These are phyloP conservation scores for Amazonetta brasiliensis DNA, from an alignment of 2,797 vertebrate genomes.

Conservation along the genomic window DNA sequence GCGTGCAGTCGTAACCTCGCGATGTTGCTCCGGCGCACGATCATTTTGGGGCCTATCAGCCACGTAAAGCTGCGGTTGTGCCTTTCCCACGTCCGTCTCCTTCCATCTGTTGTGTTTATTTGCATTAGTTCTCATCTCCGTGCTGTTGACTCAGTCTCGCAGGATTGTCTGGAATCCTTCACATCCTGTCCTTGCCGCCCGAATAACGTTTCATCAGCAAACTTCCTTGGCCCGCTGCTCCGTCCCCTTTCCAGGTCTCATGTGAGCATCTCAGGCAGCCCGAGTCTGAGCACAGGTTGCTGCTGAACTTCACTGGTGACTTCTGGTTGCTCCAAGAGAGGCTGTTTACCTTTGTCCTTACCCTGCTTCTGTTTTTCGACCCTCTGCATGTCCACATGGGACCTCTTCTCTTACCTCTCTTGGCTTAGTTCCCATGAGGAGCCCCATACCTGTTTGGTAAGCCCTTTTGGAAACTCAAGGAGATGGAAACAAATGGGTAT, in stretches of 20 bases:
- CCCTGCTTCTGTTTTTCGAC: background rate
- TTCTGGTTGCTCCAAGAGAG: background rate
- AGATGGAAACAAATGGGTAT: background rate
- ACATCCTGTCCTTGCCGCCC: background rate
- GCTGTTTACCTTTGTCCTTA: background rate
- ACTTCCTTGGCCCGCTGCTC: background rate
- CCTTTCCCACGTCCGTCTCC: background rate
- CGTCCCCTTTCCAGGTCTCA: background rate
- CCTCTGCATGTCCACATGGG: background rate
- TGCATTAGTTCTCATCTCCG: background rate
- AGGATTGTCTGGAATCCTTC: background rate
- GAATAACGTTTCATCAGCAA: background rate
- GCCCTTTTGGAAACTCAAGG: background rate
- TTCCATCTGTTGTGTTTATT: background rate
- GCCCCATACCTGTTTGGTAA: background rate
- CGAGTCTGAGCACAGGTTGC: background rate
- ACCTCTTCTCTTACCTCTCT: background rate
- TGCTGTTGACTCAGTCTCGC: background rate
- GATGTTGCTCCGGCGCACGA: background rate
- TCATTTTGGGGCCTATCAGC: background rate
- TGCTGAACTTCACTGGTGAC: background rate
- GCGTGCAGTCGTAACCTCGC: background rate
- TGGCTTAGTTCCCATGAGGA: background rate
- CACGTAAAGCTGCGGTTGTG: fast-evolving
- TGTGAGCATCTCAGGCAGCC: background rate